Evolutionary conservation across 53 echinoderm and acorn worm genomes (phyloP).

Genomic region (Hippasteria phrygiana): DNA sequence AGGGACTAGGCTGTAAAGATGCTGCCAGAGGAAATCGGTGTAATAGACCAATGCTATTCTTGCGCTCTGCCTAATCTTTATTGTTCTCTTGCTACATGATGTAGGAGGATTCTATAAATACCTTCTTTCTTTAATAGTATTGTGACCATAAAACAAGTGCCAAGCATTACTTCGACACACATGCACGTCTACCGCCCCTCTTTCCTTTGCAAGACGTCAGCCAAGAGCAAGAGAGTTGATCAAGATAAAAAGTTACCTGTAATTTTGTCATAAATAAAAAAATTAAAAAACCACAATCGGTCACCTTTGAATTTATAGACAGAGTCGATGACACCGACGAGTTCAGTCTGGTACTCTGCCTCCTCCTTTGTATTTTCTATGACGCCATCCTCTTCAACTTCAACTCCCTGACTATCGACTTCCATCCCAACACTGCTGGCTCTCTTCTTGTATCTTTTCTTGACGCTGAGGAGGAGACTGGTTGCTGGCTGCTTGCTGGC

Average conservation of each 20-base stretch:
- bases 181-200: too few species aligned
- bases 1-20: too few species aligned
- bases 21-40: too few species aligned
- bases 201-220: too few species aligned
- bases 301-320: conserved; percentile 68
- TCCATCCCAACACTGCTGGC: background rate
- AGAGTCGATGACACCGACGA: conserved; percentile 62
- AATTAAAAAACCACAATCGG: background rate
- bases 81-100: too few species aligned
- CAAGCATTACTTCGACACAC: too few species aligned
- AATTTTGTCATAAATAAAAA: background rate
- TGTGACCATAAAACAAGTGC: too few species aligned
- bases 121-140: too few species aligned
- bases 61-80: too few species aligned
- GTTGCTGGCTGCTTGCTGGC: conserved; percentile 72
- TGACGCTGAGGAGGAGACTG: conserved; percentile 78
- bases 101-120: too few species aligned
- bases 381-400: conserved; percentile 5
- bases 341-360: conserved; percentile 60
- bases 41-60: too few species aligned
- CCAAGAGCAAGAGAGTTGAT: background rate
- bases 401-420: conserved; percentile 9
- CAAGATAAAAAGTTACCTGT: background rate
- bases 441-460: conserved; percentile 54
- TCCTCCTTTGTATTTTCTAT: conserved; percentile 1